Conservation (phyloP, 2,113 vertebrate genomes). For the Eptesicus fuscus region DNA sequence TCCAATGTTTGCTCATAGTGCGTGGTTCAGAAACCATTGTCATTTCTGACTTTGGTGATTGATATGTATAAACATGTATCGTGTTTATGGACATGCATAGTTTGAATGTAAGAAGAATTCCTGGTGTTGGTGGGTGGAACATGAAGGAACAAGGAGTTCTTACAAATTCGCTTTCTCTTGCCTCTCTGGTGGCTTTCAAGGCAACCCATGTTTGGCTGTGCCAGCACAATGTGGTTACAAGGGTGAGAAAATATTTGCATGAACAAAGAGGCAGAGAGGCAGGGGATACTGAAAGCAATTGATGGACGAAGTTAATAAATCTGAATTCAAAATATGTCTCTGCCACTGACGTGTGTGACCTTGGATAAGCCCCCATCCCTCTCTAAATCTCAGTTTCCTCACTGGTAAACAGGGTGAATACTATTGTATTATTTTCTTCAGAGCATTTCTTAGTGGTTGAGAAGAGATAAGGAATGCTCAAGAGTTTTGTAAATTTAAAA, state of each 20-base stretch:
- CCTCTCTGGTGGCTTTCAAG: neutral
- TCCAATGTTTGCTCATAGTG: neutral
- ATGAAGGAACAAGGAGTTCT: neutral
- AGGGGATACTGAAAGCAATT: neutral
- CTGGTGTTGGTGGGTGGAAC: neutral
- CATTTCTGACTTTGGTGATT: neutral
- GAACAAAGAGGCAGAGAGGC: neutral
- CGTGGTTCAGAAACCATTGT: conserved; percentile 6
- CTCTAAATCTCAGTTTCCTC: neutral
- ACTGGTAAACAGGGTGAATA: neutral
- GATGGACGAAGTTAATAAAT: neutral
- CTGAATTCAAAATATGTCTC: neutral
- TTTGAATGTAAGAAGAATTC: conserved; percentile 14
- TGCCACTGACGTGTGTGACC: neutral
- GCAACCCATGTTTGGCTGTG: neutral
- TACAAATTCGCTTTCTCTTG: neutral
- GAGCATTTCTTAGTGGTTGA: neutral
- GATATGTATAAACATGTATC: neutral
- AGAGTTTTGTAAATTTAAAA: neutral
- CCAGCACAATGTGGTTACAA: neutral
- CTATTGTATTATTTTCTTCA: neutral
- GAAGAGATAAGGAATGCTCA: neutral
- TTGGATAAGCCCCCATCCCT: neutral
- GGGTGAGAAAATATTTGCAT: neutral
- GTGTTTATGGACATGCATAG: neutral